These are phyloP conservation scores for Peromyscus leucopus DNA, from an alignment of 2,113 vertebrate genomes.

Conservation along the genomic window DNA sequence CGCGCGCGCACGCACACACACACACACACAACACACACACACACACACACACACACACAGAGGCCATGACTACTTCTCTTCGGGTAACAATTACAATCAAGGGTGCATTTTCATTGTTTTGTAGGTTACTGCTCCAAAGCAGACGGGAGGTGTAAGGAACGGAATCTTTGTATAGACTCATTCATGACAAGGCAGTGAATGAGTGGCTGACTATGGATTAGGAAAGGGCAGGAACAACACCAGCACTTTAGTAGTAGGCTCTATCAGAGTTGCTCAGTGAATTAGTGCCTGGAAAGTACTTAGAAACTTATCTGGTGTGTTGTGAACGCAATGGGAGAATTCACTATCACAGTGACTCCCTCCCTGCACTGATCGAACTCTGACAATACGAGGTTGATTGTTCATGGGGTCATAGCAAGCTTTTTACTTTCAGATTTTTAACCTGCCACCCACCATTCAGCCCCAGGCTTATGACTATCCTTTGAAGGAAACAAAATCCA, in stretches of 20 bases:
- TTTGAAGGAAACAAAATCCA: background rate
- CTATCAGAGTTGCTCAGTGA: background rate
- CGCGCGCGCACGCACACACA: background rate
- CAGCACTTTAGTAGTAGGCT: too few relatives aligned
- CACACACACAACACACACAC: background rate
- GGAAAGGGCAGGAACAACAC: background rate
- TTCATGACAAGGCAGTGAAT: too few relatives aligned
- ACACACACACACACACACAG: background rate
- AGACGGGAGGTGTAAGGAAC: background rate
- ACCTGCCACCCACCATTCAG: background rate
- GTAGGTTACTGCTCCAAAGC: background rate
- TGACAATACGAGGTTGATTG: background rate
- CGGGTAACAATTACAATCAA: background rate
- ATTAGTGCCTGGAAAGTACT: background rate
- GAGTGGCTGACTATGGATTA: too few relatives aligned
- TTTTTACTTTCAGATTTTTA: conserved; percentile 25
- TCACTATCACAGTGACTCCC: background rate
- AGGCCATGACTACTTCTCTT: background rate
- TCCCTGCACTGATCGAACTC: background rate
- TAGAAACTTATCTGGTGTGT: background rate
- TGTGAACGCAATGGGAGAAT: rapidly evolving
- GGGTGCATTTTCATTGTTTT: background rate
- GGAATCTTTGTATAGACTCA: background rate
- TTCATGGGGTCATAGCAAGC: background rate
- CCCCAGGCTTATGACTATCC: background rate